These are phyloP conservation scores for Macaca mulatta DNA, from an alignment of 2,113 vertebrate genomes.

Conservation along the genomic window DNA sequence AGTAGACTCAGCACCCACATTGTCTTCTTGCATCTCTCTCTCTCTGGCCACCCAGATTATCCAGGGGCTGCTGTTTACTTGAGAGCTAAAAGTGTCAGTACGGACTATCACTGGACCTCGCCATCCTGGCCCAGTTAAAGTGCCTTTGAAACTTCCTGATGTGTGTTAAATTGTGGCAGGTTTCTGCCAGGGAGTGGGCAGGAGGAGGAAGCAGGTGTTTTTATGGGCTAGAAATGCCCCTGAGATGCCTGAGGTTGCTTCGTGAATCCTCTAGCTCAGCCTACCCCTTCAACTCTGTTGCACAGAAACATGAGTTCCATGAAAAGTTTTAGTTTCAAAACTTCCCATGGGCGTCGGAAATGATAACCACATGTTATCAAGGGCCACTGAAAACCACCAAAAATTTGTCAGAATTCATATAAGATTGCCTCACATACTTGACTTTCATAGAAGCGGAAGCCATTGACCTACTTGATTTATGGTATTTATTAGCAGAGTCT, in stretches of 20 bases:
- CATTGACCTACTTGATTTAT: neutral
- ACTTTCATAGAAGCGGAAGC: neutral
- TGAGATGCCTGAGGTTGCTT: neutral
- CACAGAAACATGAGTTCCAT: neutral
- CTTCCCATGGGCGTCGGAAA: neutral
- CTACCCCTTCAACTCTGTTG: neutral
- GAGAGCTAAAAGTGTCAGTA: neutral
- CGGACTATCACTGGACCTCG: neutral
- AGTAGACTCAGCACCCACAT: too few species aligned
- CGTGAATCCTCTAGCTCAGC: neutral
- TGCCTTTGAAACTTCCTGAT: slow-evolving; percentile 38
- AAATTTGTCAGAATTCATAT: neutral
- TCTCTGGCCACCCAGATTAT: neutral
- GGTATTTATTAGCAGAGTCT: neutral
- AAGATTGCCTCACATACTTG: neutral
- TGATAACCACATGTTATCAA: neutral
- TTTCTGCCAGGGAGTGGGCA: neutral
- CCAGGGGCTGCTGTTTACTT: neutral
- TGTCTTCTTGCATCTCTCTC: neutral
- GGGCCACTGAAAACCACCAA: neutral
- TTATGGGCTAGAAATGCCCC: neutral
- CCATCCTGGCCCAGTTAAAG: neutral
- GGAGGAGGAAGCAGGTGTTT: slow-evolving; percentile 19
- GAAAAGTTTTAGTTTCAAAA: slow-evolving; percentile 9
- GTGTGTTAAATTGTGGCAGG: neutral